These are phyloP conservation scores for Dryoscopus gambensis DNA, from an alignment of 2,113 vertebrate species.

Conservation along the genomic window DNA sequence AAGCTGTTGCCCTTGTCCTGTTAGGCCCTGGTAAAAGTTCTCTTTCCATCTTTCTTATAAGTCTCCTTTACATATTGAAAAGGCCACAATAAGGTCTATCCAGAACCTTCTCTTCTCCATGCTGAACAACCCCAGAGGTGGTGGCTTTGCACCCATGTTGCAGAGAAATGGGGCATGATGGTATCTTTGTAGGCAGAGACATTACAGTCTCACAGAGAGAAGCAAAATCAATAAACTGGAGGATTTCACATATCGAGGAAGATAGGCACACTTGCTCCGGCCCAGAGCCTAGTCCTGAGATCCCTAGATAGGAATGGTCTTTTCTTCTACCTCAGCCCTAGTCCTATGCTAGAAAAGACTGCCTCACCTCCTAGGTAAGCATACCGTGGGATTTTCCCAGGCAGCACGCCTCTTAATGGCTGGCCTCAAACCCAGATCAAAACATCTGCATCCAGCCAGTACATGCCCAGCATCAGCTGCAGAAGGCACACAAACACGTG, in stretches of 20 bases:
- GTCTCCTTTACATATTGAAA: not conserved
- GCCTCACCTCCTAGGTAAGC: not conserved
- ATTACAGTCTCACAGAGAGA: not conserved
- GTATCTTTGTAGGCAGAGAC: not conserved
- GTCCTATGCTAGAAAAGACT: not conserved
- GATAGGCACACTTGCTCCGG: not conserved
- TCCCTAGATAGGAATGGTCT: not conserved
- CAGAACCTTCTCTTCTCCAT: not conserved
- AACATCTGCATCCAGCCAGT: not conserved
- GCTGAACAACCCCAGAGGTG: not conserved
- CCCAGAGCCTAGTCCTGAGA: not conserved
- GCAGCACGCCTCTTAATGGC: accelerated
- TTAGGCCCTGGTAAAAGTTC: not conserved
- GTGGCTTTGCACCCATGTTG: not conserved
- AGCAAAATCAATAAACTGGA: not conserved
- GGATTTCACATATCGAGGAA: not conserved
- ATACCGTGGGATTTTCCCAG: not conserved
- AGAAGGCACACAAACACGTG: accelerated
- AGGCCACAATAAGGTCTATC: not conserved
- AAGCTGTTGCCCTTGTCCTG: not conserved
- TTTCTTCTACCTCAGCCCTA: not conserved
- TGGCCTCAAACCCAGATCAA: not conserved
- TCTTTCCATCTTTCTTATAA: not conserved
- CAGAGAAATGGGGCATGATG: not conserved
- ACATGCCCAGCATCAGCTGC: not conserved